A percentile compares a stretch with the other conserved stretches of the same genome.
These are phyloP conservation scores for Pogonomyrmex californicus DNA, from an alignment of 1,140 invertebrate genomes.

Conservation along the genomic window DNA sequence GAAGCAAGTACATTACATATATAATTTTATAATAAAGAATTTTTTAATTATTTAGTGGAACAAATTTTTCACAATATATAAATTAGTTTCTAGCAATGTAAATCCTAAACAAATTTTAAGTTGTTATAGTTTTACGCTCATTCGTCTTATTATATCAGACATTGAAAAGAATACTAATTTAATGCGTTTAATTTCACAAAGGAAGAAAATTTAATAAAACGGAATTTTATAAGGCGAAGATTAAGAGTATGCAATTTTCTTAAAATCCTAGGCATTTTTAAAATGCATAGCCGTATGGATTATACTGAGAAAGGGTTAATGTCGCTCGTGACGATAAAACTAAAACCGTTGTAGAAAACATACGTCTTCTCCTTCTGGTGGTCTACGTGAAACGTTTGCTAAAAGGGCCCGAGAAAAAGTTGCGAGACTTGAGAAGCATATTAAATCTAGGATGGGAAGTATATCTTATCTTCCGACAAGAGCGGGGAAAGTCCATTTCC, in stretches of 20 bases:
- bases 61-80: neutral
- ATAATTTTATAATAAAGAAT: neutral
- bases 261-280: neutral
- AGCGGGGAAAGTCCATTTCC: neutral
- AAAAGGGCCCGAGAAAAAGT: slow-evolving; percentile 30
- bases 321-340: slow-evolving; percentile 35
- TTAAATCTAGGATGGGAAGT: slow-evolving; percentile 23
- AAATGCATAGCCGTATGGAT: slow-evolving; percentile 3
- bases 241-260: neutral
- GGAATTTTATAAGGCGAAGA: neutral
- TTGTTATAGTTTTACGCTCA: neutral
- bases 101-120: neutral
- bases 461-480: neutral
- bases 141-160: neutral
- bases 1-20: neutral
- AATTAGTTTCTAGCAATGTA: neutral
- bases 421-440: slow-evolving; percentile 42
- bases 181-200: neutral
- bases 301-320: slow-evolving; percentile 12
- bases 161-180: neutral
- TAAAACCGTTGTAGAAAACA: slow-evolving; percentile 21
- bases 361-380: slow-evolving; percentile 12
- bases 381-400: slow-evolving; percentile 44
- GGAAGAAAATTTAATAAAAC: neutral
- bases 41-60: neutral